Conservation (phyloP, 2,888 invertebrate genomes). For the Rhodophaea formosa region DNA sequence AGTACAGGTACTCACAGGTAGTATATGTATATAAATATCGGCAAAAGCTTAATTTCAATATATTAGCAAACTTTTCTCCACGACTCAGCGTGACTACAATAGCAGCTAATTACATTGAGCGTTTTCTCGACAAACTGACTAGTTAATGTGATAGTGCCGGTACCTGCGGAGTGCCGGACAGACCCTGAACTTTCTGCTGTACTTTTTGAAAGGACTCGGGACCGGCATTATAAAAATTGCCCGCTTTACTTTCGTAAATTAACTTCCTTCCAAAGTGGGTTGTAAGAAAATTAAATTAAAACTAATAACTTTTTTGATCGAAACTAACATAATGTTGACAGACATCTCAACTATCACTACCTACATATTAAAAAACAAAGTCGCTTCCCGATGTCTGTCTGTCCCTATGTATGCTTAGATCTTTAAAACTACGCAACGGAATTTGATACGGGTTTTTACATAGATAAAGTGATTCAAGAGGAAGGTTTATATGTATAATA, state of each 20-base stretch:
- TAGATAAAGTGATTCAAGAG: too few relatives aligned
- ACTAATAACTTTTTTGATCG: conserved; percentile 25
- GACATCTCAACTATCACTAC: too few relatives aligned
- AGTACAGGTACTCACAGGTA: too few relatives aligned
- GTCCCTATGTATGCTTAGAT: too few relatives aligned
- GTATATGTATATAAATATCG: too few relatives aligned
- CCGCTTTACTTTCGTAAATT: conserved; percentile 11
- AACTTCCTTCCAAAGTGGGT: conserved; percentile 35
- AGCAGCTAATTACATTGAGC: conserved; percentile 59
- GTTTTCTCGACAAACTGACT: conserved; percentile 50
- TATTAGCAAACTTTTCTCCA: conserved; percentile 6
- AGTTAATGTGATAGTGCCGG: conserved; percentile 64
- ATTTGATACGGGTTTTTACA: too few relatives aligned
- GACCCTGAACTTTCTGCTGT: conserved; percentile 55
- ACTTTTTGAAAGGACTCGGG: conserved; percentile 21
- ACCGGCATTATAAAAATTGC: conserved; percentile 39
- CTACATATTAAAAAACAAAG: too few relatives aligned
- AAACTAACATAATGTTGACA: too few relatives aligned
- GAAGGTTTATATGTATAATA: too few relatives aligned
- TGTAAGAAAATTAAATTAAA: conserved; percentile 8
- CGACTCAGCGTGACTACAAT: conserved; percentile 30
- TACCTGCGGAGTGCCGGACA: conserved; percentile 48
- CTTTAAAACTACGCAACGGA: too few relatives aligned
- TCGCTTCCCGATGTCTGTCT: too few relatives aligned
- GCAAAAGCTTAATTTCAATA: too few relatives aligned